A percentile compares a stretch with the other conserved stretches of the same genome.
Conservation (phyloP, 2,113 vertebrate genomes). For the Carlito syrichta region DNA sequence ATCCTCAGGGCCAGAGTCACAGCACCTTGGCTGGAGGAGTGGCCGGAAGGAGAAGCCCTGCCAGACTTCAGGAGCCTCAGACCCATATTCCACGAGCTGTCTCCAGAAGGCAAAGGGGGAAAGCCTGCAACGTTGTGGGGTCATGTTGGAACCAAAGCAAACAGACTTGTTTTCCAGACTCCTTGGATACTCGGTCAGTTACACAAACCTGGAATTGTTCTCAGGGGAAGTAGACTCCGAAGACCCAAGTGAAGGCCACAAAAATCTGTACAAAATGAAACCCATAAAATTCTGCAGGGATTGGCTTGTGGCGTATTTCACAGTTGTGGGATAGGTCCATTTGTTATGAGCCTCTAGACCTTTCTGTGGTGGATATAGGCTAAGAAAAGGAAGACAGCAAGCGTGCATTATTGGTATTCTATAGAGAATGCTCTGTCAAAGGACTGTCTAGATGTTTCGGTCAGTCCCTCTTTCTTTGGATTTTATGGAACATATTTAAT, state of each 20-base stretch:
- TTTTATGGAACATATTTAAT: slow-evolving; percentile 11
- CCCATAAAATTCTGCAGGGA: background rate
- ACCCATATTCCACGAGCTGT: background rate
- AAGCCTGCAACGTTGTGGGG: background rate
- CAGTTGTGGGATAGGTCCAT: background rate
- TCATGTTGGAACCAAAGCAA: background rate
- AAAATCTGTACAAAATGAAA: background rate
- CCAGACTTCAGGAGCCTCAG: background rate
- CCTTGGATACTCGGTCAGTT: background rate
- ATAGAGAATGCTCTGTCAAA: background rate
- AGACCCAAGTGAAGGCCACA: slow-evolving; percentile 2
- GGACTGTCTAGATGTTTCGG: background rate
- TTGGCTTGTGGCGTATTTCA: background rate
- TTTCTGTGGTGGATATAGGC: background rate
- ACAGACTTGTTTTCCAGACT: background rate
- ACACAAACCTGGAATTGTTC: slow-evolving; percentile 12
- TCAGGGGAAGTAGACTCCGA: background rate
- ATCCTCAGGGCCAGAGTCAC: background rate
- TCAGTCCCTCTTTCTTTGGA: background rate
- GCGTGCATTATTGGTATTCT: background rate
- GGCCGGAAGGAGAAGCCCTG: background rate
- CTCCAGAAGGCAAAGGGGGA: background rate
- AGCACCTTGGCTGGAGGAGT: background rate
- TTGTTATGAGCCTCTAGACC: background rate
- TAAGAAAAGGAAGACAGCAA: background rate